A percentile compares a stretch with the other conserved stretches of the same genome.
phyloP scores from a whole-genome alignment of 2,113 vertebrate genomes.

The Aix galericulata region DNA sequence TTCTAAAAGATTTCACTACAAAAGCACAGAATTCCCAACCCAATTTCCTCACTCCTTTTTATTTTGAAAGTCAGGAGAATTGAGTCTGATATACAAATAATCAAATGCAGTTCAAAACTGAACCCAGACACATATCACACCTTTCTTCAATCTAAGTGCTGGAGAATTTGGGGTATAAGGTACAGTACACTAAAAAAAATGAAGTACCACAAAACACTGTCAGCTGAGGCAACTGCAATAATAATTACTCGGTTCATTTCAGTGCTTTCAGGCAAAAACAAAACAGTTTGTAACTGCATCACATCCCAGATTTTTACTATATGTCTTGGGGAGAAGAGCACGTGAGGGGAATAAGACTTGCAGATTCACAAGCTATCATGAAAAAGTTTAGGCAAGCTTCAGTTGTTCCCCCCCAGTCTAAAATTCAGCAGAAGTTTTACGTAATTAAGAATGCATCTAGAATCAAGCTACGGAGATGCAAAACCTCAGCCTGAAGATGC shows the following conservation, averaged over 20 bases:
- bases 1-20: not conserved
- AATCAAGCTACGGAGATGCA: not conserved
- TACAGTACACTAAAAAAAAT: not conserved
- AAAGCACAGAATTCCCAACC: not conserved
- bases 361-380: not conserved
- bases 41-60: rapidly evolving
- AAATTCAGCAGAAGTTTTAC: not conserved
- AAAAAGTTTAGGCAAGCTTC: not conserved
- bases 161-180: not conserved
- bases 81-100: not conserved
- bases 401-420: not conserved
- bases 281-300: not conserved
- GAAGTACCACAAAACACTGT: not conserved
- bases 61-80: not conserved
- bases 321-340: not conserved
- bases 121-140: not conserved
- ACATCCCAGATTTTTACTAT: not conserved
- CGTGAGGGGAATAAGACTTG: not conserved
- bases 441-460: not conserved
- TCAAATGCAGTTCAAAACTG: not conserved
- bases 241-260: not conserved
- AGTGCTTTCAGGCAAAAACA: not conserved
- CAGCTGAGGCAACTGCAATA: not conserved
- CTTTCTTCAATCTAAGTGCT: not conserved
- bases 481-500: not conserved